These are phyloP conservation scores for Chiroxiphia lanceolata DNA, from an alignment of 2,797 vertebrate genomes.

Conservation along the genomic window DNA sequence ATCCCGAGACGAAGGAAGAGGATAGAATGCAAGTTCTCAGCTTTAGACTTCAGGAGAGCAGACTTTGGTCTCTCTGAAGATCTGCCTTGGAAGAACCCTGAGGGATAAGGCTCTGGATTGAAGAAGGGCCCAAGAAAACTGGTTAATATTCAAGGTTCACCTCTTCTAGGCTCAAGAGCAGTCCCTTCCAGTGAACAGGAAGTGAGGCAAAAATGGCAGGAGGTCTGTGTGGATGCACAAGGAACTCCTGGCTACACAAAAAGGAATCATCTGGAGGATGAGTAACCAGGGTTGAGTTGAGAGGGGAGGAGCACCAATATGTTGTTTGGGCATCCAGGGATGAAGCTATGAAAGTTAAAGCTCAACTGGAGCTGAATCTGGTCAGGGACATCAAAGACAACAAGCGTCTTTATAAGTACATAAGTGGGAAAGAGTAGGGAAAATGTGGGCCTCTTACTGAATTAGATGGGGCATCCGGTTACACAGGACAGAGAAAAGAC, in stretches of 20 bases:
- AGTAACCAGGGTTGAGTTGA: neutral
- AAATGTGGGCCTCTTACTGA: accelerated
- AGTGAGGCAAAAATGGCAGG: neutral
- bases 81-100: neutral
- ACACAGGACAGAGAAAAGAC: neutral
- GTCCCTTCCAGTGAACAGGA: neutral
- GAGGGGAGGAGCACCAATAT: neutral
- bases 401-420: neutral
- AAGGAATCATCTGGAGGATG: neutral
- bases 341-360: neutral
- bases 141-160: neutral
- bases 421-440: neutral
- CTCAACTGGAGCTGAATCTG: neutral
- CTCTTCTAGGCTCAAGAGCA: neutral
- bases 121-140: neutral
- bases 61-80: neutral
- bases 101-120: no score
- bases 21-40: neutral
- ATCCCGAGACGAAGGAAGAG: neutral
- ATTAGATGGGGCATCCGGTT: neutral
- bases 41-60: neutral
- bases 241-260: neutral
- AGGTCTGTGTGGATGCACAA: neutral
- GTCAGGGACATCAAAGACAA: neutral
- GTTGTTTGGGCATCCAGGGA: neutral